Percentiles rank a stretch among this genome's conserved stretches.
phyloP scores from a whole-genome alignment of 2,113 vertebrate species.

The Eurypyga helias region DNA sequence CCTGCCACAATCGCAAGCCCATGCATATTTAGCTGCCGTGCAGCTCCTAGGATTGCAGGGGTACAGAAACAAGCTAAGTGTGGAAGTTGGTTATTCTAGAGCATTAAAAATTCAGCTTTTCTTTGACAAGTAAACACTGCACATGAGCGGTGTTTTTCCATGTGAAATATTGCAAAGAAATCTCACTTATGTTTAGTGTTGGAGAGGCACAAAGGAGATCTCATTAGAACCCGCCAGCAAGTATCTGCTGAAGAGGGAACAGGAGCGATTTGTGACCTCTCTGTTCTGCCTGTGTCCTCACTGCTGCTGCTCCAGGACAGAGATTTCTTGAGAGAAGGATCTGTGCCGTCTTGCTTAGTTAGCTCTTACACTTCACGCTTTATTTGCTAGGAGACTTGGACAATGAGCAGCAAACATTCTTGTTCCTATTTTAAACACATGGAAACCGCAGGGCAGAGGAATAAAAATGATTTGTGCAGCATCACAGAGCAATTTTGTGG shows the following conservation, averaged over 20 bases:
- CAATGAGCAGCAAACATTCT: background rate
- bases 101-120: background rate
- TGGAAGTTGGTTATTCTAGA: background rate
- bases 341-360: background rate
- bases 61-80: background rate
- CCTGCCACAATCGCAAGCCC: background rate
- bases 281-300: background rate
- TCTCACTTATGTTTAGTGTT: background rate
- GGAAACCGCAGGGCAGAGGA: slow-evolving; percentile 28
- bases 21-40: background rate
- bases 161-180: background rate
- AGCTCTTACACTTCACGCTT: background rate
- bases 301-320: background rate
- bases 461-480: background rate
- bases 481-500: slow-evolving; percentile 32
- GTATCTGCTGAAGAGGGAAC: background rate
- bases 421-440: background rate
- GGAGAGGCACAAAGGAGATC: background rate
- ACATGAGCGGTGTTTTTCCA: rapidly evolving
- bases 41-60: background rate
- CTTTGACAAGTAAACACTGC: background rate
- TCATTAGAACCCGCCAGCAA: background rate
- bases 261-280: background rate
- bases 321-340: background rate
- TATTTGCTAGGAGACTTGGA: slow-evolving; percentile 34